Evolutionary conservation across 2,888 invertebrate species (phyloP).

Genomic region (Cryptocheilus praepositus): DNA sequence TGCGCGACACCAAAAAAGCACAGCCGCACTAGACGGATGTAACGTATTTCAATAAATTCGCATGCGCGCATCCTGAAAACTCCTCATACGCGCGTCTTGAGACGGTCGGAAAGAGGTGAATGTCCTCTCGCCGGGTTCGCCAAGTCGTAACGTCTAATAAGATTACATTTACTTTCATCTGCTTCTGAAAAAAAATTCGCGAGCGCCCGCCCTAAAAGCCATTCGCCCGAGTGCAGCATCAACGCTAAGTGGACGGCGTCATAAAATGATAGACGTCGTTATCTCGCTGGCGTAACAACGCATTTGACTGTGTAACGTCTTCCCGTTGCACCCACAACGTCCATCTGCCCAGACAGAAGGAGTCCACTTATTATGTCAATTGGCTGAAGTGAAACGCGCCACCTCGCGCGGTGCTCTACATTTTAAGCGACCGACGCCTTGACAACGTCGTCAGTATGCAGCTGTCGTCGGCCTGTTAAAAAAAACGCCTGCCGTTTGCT

Average conservation of each 20-base stretch:
- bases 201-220: no score
- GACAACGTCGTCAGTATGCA: neutral
- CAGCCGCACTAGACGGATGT: no score
- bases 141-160: no score
- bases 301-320: conserved; percentile 2
- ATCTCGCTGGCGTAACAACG: conserved; percentile 8
- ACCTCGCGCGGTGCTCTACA: conserved; percentile 43
- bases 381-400: conserved; percentile 60
- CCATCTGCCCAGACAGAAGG: conserved; percentile 12
- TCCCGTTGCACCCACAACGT: conserved; percentile 2
- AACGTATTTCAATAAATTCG: no score
- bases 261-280: neutral
- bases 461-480: neutral
- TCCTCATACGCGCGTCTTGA: no score
- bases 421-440: conserved; percentile 22
- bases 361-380: conserved; percentile 53
- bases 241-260: neutral
- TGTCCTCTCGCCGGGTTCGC: no score
- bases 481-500: no score
- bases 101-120: no score
- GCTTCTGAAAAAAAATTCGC: no score
- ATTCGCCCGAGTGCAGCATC: neutral
- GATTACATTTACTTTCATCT: no score
- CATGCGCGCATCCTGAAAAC: no score
- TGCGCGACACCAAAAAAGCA: no score